Conservation (phyloP, 1,140 invertebrate genomes). For the Hestina assimilis region DNA sequence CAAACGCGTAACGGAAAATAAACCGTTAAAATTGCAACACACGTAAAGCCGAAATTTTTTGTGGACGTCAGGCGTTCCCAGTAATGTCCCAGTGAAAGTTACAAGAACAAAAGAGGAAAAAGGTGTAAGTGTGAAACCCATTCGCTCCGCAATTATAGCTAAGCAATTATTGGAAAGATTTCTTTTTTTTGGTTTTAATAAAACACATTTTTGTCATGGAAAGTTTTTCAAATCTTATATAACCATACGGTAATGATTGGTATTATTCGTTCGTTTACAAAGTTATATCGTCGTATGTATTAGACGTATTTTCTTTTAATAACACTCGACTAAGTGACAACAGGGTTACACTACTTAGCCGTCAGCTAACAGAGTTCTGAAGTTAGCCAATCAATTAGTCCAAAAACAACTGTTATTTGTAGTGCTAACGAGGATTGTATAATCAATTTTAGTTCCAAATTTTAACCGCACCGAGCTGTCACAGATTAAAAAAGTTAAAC, state of each 20-base stretch:
- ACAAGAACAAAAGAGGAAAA: not conserved
- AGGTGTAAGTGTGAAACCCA: not conserved
- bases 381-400: conserved; percentile 6
- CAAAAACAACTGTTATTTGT: not conserved
- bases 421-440: not conserved
- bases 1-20: conserved; percentile 21
- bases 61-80: not conserved
- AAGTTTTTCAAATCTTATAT: no score
- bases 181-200: not conserved
- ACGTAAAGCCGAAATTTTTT: conserved; percentile 3
- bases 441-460: no score
- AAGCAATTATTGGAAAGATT: no score
- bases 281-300: no score
- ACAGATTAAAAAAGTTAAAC: no score
- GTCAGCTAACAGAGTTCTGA: conserved; percentile 5
- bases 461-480: not conserved
- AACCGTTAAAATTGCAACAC: conserved; percentile 25
- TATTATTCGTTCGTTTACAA: no score
- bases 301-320: conserved; percentile 13
- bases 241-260: no score
- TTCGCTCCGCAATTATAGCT: no score
- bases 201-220: no score
- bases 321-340: conserved; percentile 4
- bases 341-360: conserved; percentile 8
- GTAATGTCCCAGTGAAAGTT: not conserved